Percentiles rank a stretch among this genome's conserved stretches.
Conservation (phyloP, 2,797 vertebrate species). For the Centropyge bicolor region DNA sequence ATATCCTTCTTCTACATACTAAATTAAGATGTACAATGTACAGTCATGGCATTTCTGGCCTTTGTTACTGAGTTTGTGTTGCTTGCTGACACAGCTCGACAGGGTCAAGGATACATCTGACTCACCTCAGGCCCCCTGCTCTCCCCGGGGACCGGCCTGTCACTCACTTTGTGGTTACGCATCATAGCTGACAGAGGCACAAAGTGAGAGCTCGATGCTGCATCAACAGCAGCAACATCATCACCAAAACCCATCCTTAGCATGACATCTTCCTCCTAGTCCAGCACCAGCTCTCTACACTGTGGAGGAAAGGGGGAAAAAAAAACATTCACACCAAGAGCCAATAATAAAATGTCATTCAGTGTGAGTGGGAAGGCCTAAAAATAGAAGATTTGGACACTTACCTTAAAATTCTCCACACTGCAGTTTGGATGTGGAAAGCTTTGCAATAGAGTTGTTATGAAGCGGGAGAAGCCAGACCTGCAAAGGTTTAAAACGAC, state of each 20-base stretch:
- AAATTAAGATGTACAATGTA: slow-evolving; percentile 80
- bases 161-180: slow-evolving; percentile 83
- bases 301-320: slow-evolving; percentile 47
- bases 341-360: slow-evolving; percentile 78
- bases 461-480: slow-evolving; percentile 48
- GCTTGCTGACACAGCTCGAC: slow-evolving; percentile 77
- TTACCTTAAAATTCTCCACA: slow-evolving; percentile 71
- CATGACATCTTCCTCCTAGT: slow-evolving; percentile 84
- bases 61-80: slow-evolving; percentile 76
- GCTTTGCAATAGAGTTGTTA: slow-evolving; percentile 66
- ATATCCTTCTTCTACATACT: slow-evolving; percentile 50
- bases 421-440: slow-evolving; percentile 45
- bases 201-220: slow-evolving; percentile 81
- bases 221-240: slow-evolving; percentile 82
- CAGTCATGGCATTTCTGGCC: slow-evolving; percentile 70
- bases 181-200: slow-evolving; percentile 84
- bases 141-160: slow-evolving; percentile 79
- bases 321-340: slow-evolving; percentile 69
- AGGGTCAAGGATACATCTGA: slow-evolving; percentile 82
- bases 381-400: slow-evolving; percentile 76
- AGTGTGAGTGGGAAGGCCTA: slow-evolving; percentile 63
- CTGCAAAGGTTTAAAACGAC: slow-evolving; percentile 64
- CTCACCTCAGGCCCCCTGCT: slow-evolving; percentile 82
- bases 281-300: slow-evolving; percentile 69
- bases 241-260: slow-evolving; percentile 81